These are phyloP conservation scores for Rhyzopertha dominica DNA, from an alignment of 1,140 invertebrate species.

Conservation along the genomic window DNA sequence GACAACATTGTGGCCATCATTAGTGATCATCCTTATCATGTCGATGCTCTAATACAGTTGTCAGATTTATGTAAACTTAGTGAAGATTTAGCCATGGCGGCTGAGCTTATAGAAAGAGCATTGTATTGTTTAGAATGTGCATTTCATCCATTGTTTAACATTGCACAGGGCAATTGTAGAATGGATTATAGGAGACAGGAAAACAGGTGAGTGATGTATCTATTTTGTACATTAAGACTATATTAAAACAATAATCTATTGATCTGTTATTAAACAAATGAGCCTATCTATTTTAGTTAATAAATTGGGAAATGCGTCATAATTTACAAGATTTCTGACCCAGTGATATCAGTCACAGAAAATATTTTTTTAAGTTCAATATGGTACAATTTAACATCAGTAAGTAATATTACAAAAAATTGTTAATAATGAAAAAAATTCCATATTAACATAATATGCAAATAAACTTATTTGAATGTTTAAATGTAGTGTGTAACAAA, in stretches of 20 bases:
- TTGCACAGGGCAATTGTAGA: conserved; percentile 67
- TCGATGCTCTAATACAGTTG: conserved; percentile 81
- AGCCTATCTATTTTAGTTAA: too few relatives aligned
- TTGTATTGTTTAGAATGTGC: conserved; percentile 71
- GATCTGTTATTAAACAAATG: too few relatives aligned
- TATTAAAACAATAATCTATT: too few relatives aligned
- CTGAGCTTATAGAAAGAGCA: conserved; percentile 73
- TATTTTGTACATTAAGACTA: background rate
- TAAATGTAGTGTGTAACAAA: background rate
- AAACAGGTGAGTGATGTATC: conserved; percentile 59
- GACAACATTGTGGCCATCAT: conserved; percentile 77
- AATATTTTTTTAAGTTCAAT: too few relatives aligned
- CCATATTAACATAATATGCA: too few relatives aligned
- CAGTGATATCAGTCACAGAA: too few relatives aligned
- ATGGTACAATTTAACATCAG: too few relatives aligned
- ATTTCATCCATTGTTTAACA: conserved; percentile 76
- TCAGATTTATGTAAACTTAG: conserved; percentile 75
- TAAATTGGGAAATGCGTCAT: too few relatives aligned
- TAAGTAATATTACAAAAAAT: too few relatives aligned
- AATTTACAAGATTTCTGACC: too few relatives aligned
- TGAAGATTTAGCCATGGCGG: conserved; percentile 74
- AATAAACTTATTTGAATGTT: background rate
- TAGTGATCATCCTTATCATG: conserved; percentile 73
- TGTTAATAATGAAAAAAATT: too few relatives aligned
- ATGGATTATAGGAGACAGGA: conserved; percentile 78